These are phyloP conservation scores for Otolemur garnettii DNA, from an alignment of 2,113 vertebrate species.

Conservation along the genomic window DNA sequence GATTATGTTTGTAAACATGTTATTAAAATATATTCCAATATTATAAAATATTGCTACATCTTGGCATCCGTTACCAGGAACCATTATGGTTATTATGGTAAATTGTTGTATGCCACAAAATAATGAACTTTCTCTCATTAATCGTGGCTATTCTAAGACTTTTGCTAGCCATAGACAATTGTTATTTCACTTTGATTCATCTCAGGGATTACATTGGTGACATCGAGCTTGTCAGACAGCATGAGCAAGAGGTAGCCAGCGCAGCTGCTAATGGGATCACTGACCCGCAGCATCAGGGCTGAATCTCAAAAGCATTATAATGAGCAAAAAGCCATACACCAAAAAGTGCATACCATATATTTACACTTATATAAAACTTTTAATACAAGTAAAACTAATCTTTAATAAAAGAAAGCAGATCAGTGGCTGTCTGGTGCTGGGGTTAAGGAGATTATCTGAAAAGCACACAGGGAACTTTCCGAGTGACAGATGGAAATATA, in stretches of 20 bases:
- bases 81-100: too few relatives aligned
- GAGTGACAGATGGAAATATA: background rate
- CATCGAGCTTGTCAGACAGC: background rate
- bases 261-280: background rate
- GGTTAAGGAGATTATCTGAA: background rate
- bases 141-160: too few relatives aligned
- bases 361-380: background rate
- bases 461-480: background rate
- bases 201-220: background rate
- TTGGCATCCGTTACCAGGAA: too few relatives aligned
- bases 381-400: background rate
- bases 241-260: background rate
- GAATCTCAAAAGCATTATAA: background rate
- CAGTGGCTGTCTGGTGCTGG: background rate
- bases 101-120: too few relatives aligned
- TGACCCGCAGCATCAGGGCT: background rate
- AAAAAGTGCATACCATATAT: background rate
- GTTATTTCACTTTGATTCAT: too few relatives aligned
- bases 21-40: too few relatives aligned
- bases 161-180: too few relatives aligned
- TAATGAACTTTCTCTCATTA: too few relatives aligned
- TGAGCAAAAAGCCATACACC: background rate
- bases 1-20: too few relatives aligned
- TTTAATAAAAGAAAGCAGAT: background rate
- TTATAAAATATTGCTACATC: too few relatives aligned